Percentiles rank a stretch among this genome's conserved stretches.
These are phyloP conservation scores for Acanthis flammea DNA, from an alignment of 2,797 vertebrate species.

Conservation along the genomic window DNA sequence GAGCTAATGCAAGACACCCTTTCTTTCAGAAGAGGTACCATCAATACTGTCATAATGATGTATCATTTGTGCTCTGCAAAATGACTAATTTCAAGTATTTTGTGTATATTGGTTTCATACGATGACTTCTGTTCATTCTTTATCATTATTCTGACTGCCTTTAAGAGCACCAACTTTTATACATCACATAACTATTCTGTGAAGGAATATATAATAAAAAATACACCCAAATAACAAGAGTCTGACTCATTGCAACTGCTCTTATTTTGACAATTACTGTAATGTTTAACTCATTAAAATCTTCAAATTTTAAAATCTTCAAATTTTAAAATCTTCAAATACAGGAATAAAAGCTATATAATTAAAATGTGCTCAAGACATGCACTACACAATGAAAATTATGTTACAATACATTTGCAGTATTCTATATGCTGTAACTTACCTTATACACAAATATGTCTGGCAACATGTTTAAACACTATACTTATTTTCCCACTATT, in stretches of 20 bases:
- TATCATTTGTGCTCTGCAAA: not conserved
- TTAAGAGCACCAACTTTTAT: not conserved
- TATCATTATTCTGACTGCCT: not conserved
- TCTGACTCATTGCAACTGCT: not conserved
- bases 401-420: not conserved
- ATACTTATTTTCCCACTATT: not conserved
- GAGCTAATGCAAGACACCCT: not conserved
- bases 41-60: not conserved
- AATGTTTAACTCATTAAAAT: not conserved
- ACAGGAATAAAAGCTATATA: not conserved
- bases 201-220: not conserved
- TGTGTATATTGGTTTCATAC: not conserved
- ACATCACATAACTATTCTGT: not conserved
- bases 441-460: not conserved
- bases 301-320: too few species aligned
- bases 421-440: not conserved
- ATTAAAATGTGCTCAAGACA: not conserved
- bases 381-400: not conserved
- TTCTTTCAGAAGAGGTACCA: not conserved
- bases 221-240: not conserved
- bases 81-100: not conserved
- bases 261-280: not conserved
- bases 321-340: not conserved
- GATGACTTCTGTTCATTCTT: not conserved
- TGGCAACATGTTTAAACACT: conserved; percentile 49